Evolutionary conservation across 2,113 vertebrate genomes (phyloP).

Genomic region (Pavo muticus): DNA sequence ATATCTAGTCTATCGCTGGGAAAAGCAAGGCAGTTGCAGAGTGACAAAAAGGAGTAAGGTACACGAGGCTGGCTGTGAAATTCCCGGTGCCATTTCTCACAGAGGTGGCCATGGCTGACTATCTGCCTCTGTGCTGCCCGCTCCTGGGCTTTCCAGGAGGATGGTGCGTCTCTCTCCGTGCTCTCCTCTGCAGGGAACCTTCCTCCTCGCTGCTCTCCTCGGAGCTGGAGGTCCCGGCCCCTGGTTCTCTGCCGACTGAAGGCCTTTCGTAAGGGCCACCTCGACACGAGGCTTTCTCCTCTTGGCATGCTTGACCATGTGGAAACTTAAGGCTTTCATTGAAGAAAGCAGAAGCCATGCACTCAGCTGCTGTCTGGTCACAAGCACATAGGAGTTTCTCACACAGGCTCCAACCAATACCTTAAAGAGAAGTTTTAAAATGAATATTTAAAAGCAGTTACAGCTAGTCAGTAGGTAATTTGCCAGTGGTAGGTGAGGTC

Average conservation of each 20-base stretch:
- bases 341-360: slow-evolving; percentile 85
- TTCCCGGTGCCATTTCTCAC: not conserved
- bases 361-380: slow-evolving; percentile 80
- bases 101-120: not conserved
- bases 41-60: not conserved
- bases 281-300: slow-evolving; percentile 68
- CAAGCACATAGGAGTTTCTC: slow-evolving; percentile 89
- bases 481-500: accelerated
- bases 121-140: not conserved
- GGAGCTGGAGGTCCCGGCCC: slow-evolving; percentile 59
- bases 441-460: not conserved
- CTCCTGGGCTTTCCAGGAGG: accelerated
- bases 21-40: not conserved
- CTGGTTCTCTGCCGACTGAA: not conserved
- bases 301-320: slow-evolving; percentile 64
- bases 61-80: not conserved
- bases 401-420: slow-evolving; percentile 77
- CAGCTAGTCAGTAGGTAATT: not conserved
- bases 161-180: not conserved
- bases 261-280: not conserved
- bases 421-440: slow-evolving; percentile 34
- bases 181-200: not conserved
- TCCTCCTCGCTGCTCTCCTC: slow-evolving; percentile 80
- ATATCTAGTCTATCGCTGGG: slow-evolving; percentile 1
- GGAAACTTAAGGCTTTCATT: slow-evolving; percentile 79